These are phyloP conservation scores for Penaeus vannamei DNA, from an alignment of 1,140 invertebrate genomes.

Conservation along the genomic window DNA sequence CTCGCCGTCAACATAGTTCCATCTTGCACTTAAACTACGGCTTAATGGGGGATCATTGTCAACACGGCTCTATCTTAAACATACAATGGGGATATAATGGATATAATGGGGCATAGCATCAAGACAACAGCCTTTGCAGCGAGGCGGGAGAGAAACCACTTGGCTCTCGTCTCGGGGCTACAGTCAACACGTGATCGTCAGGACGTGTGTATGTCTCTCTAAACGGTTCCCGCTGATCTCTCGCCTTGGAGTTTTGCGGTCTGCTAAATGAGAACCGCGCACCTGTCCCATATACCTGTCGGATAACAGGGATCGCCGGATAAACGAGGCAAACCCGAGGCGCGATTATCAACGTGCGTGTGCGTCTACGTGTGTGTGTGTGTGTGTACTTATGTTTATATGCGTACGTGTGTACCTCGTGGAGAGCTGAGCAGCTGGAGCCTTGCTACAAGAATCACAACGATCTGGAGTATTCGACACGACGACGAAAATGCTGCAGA, in stretches of 20 bases:
- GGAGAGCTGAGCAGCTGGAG: conserved; percentile 22
- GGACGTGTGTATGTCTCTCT: neutral
- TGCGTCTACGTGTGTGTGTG: neutral
- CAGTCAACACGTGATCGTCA: neutral
- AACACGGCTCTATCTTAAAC: conserved; percentile 39
- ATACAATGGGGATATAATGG: conserved; percentile 41
- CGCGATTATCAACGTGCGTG: too few relatives aligned
- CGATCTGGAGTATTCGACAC: conserved; percentile 48
- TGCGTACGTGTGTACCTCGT: neutral
- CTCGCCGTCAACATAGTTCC: conserved; percentile 43
- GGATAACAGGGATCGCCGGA: neutral
- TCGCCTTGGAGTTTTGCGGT: conserved; percentile 13
- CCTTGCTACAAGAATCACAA: conserved; percentile 47
- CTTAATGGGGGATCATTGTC: conserved; percentile 37
- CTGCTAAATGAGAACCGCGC: conserved; percentile 26
- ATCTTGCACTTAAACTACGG: conserved; percentile 39
- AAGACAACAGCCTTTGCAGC: conserved; percentile 32
- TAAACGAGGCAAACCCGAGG: neutral
- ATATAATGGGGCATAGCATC: conserved; percentile 47
- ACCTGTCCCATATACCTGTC: conserved; percentile 45
- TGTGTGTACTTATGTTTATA: neutral
- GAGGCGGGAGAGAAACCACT: conserved; percentile 4
- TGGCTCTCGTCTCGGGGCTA: neutral
- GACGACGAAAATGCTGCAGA: conserved; percentile 31
- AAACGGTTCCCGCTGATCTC: neutral